phyloP scores from a whole-genome alignment of 92 coral and sea anemone genomes.

The Actinostola sp. region DNA sequence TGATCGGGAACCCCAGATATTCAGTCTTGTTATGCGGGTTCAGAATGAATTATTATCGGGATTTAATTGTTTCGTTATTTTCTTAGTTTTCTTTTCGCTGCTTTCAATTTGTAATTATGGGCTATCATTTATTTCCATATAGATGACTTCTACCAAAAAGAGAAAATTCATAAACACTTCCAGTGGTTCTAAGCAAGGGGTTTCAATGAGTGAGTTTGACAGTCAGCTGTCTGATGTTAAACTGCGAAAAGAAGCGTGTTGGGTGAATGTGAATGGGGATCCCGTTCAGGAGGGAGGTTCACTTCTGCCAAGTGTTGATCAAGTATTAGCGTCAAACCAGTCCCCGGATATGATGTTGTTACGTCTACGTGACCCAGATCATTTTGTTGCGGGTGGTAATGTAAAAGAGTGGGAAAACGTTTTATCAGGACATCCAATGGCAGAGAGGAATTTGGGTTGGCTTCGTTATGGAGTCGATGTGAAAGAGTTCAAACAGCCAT shows the following conservation, averaged over 20 bases:
- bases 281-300: constrained; percentile 7
- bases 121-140: no score
- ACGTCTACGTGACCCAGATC: no score
- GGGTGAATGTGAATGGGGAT: background rate
- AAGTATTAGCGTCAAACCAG: no score
- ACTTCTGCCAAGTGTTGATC: background rate
- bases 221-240: background rate
- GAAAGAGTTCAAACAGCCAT: background rate
- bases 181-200: no score
- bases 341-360: no score
- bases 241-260: no score
- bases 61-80: background rate
- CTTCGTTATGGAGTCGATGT: constrained; percentile 10
- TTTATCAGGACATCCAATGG: background rate
- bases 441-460: constrained; percentile 18
- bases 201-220: background rate
- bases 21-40: no score
- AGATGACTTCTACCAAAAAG: background rate
- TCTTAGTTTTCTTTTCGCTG: background rate
- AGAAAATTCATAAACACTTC: no score
- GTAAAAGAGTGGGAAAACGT: background rate
- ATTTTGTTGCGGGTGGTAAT: no score
- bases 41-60: no score
- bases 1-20: constrained; percentile 6
- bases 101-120: no score